Evolutionary conservation across 2,797 vertebrate genomes (phyloP).

Genomic region (Squalus acanthias): DNA sequence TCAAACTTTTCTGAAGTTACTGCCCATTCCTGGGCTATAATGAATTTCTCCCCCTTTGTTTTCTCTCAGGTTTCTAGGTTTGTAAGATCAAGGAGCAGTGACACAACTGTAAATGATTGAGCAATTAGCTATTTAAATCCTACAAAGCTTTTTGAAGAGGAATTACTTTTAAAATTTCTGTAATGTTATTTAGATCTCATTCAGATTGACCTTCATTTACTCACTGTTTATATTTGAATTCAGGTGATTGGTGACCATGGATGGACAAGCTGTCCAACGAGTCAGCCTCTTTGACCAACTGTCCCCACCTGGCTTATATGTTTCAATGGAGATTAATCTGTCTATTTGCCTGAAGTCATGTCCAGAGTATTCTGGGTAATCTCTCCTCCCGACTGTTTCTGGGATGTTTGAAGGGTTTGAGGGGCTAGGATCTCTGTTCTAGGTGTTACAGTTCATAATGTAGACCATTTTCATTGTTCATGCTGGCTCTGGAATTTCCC

Average conservation of each 20-base stretch:
- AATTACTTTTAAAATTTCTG: background rate
- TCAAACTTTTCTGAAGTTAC: no score
- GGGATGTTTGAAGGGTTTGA: background rate
- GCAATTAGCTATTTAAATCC: background rate
- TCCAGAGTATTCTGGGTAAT: background rate
- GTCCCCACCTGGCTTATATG: background rate
- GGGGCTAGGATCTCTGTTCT: background rate
- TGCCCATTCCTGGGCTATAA: no score
- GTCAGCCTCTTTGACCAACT: background rate
- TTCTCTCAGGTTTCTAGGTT: background rate
- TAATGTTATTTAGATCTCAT: background rate
- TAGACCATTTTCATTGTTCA: background rate
- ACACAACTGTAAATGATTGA: background rate
- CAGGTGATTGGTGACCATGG: background rate
- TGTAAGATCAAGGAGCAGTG: background rate
- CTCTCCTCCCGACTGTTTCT: background rate
- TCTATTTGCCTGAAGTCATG: background rate
- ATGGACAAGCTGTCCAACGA: background rate
- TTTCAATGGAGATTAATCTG: background rate
- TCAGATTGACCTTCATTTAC: background rate
- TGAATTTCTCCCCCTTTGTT: background rate
- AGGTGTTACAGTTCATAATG: background rate
- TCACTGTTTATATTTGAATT: background rate
- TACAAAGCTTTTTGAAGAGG: background rate
- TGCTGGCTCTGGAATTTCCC: background rate